Evolutionary conservation across 2,797 vertebrate species (phyloP), one percentile per base, ranked within the genome.

Genomic region (Micropoecilia bifurca): DNA sequence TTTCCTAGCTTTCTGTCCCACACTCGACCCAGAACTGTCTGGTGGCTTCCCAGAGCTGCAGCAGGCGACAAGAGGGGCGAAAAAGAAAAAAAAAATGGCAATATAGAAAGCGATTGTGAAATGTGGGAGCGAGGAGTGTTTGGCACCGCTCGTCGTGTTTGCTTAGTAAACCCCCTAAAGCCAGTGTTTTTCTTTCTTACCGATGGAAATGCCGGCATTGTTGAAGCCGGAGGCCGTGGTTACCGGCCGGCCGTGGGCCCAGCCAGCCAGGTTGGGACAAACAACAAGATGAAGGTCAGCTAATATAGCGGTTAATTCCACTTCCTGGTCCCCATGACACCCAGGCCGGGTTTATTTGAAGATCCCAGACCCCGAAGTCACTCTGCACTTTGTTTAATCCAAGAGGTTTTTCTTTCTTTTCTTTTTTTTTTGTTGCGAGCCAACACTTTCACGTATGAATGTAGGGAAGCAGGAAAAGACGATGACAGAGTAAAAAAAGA

Each of bases 341-440:
- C 98, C 87, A 95, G 96, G 94, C 92, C 89, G 93, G 95, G 96
- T 98, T 99, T 99, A 96, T 99, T 99, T 99, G 98, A 98, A 96
- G 98, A 99, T 99, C 98, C 98, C 98, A 99, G 98, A 98, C 96
- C 97, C 89, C 41, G 95, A 93, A 98, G 96, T 97, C 97, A 97
- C 96, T 96, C 94, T 95, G 93, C 48, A 93, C 95, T 97, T 99
- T 99, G 97, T 99, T 96, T 87, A 91, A 94, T 82, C 88, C 95
- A 87, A 69, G 92, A 97, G 96, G 93, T 87, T 78, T 14, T 53
- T 68, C 25, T 50, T 66, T 48, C 86, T 76, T 9, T 50, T 76
- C 28, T 41, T 47, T 5, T 71, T n/a, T 72, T 48, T 91, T 91
- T 86, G 84, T 77, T 90, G 92, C 85, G 86, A 97, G 97, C 97